Conservation (phyloP, 2,888 invertebrate species). For the Podabrus alpinus region DNA sequence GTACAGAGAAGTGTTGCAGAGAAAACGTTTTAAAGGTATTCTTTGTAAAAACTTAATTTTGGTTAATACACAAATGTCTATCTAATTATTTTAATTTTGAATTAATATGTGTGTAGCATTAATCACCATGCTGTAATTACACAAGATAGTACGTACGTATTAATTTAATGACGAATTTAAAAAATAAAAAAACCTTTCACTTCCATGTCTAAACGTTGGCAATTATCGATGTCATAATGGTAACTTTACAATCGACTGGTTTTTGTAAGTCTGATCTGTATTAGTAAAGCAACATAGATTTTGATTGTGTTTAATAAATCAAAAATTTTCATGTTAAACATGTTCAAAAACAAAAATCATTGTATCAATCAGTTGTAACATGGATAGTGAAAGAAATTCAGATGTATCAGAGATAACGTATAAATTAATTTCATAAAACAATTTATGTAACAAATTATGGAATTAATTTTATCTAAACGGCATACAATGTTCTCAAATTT, state of each 20-base stretch:
- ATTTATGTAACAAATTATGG: not conserved
- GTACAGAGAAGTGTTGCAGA: no score
- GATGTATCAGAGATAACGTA: not conserved
- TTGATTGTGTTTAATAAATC: not conserved
- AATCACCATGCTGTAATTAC: not conserved
- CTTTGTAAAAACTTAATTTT: not conserved
- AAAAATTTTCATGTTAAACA: not conserved
- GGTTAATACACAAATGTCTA: not conserved
- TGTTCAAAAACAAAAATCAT: not conserved
- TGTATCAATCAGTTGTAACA: not conserved
- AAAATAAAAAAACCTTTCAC: slow-evolving; percentile 40
- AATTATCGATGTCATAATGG: slow-evolving; percentile 41
- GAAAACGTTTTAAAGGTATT: not conserved
- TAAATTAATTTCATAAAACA: not conserved
- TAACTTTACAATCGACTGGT: slow-evolving; percentile 18
- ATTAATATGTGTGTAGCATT: not conserved
- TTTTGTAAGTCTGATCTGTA: slow-evolving; percentile 15
- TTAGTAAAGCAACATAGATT: not conserved
- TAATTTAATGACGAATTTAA: not conserved
- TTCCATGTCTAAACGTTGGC: slow-evolving; percentile 38
- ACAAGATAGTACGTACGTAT: not conserved
- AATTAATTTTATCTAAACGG: no score
- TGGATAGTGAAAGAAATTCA: not conserved
- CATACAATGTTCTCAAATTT: no score
- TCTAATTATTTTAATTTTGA: not conserved